phyloP scores from a whole-genome alignment of 2,888 invertebrate genomes.

The Steinernema hermaphroditum region DNA sequence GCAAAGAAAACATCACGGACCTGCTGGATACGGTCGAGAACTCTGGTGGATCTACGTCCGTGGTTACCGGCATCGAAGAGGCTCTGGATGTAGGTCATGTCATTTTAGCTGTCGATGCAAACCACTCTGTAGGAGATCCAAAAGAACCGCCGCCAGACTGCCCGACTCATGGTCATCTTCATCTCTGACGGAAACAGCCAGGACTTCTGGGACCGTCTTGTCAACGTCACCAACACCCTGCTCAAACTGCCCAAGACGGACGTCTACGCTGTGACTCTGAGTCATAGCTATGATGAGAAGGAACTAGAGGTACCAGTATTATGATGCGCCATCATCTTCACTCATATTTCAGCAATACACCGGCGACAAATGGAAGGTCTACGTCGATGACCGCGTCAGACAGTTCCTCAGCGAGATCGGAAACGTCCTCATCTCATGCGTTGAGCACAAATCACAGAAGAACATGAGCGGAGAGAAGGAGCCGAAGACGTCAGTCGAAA shows the following conservation, averaged over 20 bases:
- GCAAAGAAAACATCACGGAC: conserved; percentile 34
- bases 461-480: conserved; percentile 28
- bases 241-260: conserved; percentile 33
- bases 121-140: conserved; percentile 36
- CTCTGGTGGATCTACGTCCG: conserved; percentile 43
- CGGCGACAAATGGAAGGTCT: conserved; percentile 42
- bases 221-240: conserved; percentile 2
- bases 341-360: conserved; percentile 27
- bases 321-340: no score
- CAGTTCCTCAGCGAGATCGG: conserved; percentile 41
- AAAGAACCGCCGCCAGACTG: conserved; percentile 31
- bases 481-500: conserved; percentile 27
- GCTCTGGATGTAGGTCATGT: conserved; percentile 25
- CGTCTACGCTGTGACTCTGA: conserved; percentile 40
- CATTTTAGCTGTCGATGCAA: not conserved
- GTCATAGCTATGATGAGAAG: conserved; percentile 33
- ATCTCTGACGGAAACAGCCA: conserved; percentile 34
- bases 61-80: conserved; percentile 41
- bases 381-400: conserved; percentile 42
- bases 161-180: conserved; percentile 30
- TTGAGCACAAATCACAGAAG: not conserved
- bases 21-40: conserved; percentile 34
- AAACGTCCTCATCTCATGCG: conserved; percentile 23
- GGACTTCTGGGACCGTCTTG: conserved; percentile 16
- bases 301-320: conserved; percentile 30